These are phyloP conservation scores for Drosophila orosa DNA, from an alignment of 1,140 invertebrate species.

Conservation along the genomic window DNA sequence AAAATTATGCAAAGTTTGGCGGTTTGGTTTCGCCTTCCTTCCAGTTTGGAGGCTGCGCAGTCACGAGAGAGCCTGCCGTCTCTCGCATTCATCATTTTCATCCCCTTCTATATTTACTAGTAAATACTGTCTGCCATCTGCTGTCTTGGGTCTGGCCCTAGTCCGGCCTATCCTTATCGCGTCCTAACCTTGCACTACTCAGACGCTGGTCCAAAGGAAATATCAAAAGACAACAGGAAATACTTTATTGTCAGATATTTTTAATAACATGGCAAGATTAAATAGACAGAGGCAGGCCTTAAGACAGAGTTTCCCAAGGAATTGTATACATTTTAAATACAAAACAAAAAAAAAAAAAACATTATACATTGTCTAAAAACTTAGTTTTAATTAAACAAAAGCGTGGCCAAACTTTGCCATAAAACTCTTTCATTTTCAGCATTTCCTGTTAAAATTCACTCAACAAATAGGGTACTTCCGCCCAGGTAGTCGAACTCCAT, in stretches of 20 bases:
- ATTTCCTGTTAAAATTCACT: neutral
- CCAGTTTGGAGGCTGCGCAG: conserved; percentile 33
- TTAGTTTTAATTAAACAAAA: neutral
- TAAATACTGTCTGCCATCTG: conserved; percentile 27
- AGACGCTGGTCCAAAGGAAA: neutral
- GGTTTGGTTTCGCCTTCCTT: conserved; percentile 11
- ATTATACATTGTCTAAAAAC: neutral
- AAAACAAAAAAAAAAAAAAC: no score
- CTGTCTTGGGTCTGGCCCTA: conserved; percentile 20
- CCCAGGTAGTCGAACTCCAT: conserved; percentile 1
- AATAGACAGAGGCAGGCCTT: neutral
- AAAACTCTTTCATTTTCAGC: neutral
- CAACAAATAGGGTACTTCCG: neutral
- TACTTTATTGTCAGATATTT: neutral
- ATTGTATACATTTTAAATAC: no score
- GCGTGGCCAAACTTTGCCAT: neutral
- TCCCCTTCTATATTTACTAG: conserved; percentile 38
- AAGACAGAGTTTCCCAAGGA: neutral
- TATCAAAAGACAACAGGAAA: neutral
- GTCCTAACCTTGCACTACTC: conserved; percentile 19
- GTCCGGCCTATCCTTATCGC: conserved; percentile 9
- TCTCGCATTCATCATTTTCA: conserved; percentile 33
- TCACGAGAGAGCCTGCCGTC: conserved; percentile 16
- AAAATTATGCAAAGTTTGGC: conserved; percentile 30
- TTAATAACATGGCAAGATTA: neutral